These are phyloP conservation scores for Intellagama lesueurii DNA, from an alignment of 2,797 vertebrate species.

Conservation along the genomic window DNA sequence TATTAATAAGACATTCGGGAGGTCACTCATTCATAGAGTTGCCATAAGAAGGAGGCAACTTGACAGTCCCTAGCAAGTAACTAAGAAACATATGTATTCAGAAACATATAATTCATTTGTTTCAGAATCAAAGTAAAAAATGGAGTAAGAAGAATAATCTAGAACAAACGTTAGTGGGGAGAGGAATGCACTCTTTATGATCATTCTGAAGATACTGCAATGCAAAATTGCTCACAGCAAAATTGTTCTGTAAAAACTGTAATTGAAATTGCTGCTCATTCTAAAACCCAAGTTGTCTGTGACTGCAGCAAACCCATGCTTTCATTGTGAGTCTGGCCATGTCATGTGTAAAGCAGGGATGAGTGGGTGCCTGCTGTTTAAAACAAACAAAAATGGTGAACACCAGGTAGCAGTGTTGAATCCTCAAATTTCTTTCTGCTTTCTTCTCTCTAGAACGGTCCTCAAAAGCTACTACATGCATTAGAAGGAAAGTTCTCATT, in stretches of 20 bases:
- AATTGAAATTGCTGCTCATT: background rate
- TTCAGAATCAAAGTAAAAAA: background rate
- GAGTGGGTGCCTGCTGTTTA: too few species aligned
- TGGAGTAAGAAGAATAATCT: background rate
- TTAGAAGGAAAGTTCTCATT: background rate
- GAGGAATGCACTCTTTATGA: background rate
- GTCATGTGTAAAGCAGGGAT: background rate
- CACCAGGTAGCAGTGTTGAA: background rate
- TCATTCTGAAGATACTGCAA: background rate
- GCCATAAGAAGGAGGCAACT: too few species aligned
- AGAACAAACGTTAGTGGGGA: background rate
- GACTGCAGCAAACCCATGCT: background rate
- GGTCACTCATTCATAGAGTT: too few species aligned
- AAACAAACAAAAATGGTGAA: background rate
- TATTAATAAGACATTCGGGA: too few species aligned
- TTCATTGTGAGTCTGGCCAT: background rate
- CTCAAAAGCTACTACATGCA: background rate
- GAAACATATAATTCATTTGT: background rate
- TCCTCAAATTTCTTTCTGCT: background rate
- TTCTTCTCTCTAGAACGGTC: background rate
- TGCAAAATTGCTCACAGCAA: background rate
- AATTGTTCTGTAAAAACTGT: conserved; percentile 11
- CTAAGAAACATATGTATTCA: background rate
- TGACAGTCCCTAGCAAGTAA: too few species aligned
- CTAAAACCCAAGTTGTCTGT: too few species aligned